Evolutionary conservation across 1,140 invertebrate species (phyloP), one percentile per base, ranked within the genome.

Genomic region (Brachionus calyciflorus): DNA sequence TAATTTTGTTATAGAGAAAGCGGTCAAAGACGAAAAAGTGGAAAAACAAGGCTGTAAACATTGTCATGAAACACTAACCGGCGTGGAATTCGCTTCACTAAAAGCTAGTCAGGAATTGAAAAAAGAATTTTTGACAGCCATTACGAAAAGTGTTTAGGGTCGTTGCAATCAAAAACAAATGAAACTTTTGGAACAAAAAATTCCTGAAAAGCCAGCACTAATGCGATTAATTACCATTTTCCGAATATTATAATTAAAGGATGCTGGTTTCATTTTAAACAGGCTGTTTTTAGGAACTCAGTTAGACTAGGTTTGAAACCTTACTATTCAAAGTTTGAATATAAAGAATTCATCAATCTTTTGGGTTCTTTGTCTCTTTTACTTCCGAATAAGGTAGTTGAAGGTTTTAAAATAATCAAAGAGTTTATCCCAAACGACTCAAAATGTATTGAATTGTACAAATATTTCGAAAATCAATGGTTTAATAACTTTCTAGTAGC

Each of bases 391-490:
- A 60, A 37, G 24, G 55, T 33, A 37, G 1, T 14, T 33, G 55
- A 65, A 65, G 60, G n/a, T 7, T 65, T 41, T 19, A 5, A 65
- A 21, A 44, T 21, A 19, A 41, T 65, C 6, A 65, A 65, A 44
- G 7, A 17, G 5, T 41, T 21, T 12, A 65, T 41, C 33, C 60
- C 60, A 6, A 41, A 65, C 14, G 60, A 65, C 41, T 7, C 37
- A 6, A 65, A 65, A 41, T 65, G 60, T 41, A 12, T 28, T 0
- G 17, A 65, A 5, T 24, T 65, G 7, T 65, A 65, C 41, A 21
- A 17, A 21, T 65, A 44, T 65, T 65, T 41, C 21, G 37, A 60
- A n/a, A 17, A n/a, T 12, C 55, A 60, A 17, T 60, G 55, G 55
- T 6, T 60, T 14, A 60, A 37, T 37, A 40, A 60, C 17, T 24